These are phyloP conservation scores for Percina caprodes DNA, from an alignment of 2,113 vertebrate species.

Conservation along the genomic window DNA sequence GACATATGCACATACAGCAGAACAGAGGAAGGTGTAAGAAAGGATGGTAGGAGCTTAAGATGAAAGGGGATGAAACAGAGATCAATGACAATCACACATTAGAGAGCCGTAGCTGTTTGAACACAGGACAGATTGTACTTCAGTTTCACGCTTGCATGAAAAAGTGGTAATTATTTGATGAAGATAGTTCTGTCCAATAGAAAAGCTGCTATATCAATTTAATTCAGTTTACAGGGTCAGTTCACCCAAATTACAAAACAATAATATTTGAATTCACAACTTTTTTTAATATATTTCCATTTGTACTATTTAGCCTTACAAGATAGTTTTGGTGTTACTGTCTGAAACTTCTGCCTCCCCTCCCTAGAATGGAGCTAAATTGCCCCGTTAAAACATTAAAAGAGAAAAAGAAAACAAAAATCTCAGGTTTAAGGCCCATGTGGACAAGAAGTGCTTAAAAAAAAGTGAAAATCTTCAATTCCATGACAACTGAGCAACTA, in stretches of 20 bases:
- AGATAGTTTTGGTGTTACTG: neutral
- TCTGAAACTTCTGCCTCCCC: neutral
- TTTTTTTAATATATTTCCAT: neutral
- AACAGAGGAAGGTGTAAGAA: neutral
- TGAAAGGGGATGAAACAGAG: conserved; percentile 1
- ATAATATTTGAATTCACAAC: neutral
- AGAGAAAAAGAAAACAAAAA: neutral
- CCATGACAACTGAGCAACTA: neutral
- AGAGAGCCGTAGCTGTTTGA: neutral
- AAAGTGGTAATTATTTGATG: neutral
- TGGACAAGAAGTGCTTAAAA: neutral
- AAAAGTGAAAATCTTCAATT: neutral
- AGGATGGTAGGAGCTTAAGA: neutral
- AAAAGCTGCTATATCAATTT: neutral
- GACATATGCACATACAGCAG: conserved; percentile 12
- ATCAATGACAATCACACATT: neutral
- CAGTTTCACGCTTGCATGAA: neutral
- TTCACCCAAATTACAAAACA: neutral
- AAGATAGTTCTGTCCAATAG: neutral
- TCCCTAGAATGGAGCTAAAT: neutral
- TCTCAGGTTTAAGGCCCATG: neutral
- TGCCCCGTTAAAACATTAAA: neutral
- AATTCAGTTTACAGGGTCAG: neutral
- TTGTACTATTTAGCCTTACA: neutral
- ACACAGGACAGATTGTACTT: neutral